Base-by-base conservation (phyloP, 2,797 vertebrate species). In the Ciconia nigra region DNA sequence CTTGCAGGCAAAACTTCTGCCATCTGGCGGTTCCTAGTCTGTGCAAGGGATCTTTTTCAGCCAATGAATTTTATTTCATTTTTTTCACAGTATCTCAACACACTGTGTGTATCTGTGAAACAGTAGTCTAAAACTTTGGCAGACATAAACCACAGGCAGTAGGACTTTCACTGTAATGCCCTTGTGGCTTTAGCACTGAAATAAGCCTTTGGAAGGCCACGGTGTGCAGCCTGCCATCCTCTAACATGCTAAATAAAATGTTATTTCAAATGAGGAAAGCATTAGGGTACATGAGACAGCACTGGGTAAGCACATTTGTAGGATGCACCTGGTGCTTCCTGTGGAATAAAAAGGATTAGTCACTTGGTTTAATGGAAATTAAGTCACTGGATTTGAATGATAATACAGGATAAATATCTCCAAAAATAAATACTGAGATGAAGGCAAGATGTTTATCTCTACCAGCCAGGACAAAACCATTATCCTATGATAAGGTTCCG, bases 311-410 rank as follows among this genome's bases (percentile, higher is more conserved):
- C 65, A 88, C 71, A 90, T 91, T 90, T 93, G 84, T 93, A 93
- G 92, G 94, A 93, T 87, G 74, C 93, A 96, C 96, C 94, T 96
- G 87, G 89, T 96, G 80, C 80, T 94, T 95, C 92, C 96, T 97
- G 79, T 74, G 88, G 90, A 94, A 93, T 89, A 90, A 94, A 97
- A 96, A 66, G 88, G 96, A 97, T 97, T 97, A 98, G 91, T 84
- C 94, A 71, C 79, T 92, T 88, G 79, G 89, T 92, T 96, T 92
- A 96, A 94, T 96, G 95, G 96, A 97, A 97, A 96, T 96, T 95
- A 96, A 96, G 94, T 97, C 97, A 96, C 86, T 93, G 96, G 97
- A 96, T 97, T 96, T 97, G 94, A 96, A 96, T 97, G 89, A 93
- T 96, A 96, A 97, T 95, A 93, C 86, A 85, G 92, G 96, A 97